phyloP scores from a whole-genome alignment of 2,888 invertebrate genomes.

The Thyatira batis region DNA sequence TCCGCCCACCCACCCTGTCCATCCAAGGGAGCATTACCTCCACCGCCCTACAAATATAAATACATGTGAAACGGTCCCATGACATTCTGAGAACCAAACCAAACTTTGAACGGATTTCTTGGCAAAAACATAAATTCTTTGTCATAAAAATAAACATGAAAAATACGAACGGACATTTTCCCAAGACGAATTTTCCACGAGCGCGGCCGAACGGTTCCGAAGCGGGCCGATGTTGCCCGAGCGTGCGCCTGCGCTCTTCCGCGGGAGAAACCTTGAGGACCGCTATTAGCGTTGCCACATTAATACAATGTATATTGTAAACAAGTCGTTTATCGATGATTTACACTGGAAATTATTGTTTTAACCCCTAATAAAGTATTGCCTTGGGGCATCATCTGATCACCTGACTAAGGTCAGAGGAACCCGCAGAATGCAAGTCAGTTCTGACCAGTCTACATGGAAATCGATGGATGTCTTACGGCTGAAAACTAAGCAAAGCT shows the following conservation, averaged over 20 bases:
- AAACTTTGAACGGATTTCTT: not conserved
- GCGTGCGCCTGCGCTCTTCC: conserved; percentile 26
- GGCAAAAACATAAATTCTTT: not conserved
- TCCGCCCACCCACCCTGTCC: not conserved
- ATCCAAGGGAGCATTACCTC: not conserved
- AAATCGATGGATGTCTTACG: too few species aligned
- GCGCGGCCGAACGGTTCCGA: not conserved
- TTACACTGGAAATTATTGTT: not conserved
- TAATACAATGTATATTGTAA: conserved; percentile 1
- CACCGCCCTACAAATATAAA: not conserved
- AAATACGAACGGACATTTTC: not conserved
- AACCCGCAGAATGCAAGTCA: too few species aligned
- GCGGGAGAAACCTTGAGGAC: conserved; percentile 45
- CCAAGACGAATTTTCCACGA: not conserved
- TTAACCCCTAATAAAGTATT: too few species aligned
- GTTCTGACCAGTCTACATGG: too few species aligned
- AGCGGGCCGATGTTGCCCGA: conserved; percentile 30
- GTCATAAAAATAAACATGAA: not conserved
- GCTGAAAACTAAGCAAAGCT: too few species aligned
- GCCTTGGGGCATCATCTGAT: too few species aligned
- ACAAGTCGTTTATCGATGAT: not conserved
- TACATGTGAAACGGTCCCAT: not conserved
- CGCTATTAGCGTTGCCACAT: conserved; percentile 23
- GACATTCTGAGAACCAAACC: not conserved
- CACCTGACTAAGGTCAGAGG: too few species aligned